Evolutionary conservation across 2,113 vertebrate species (phyloP).

Genomic region (Bubo blakistoni): DNA sequence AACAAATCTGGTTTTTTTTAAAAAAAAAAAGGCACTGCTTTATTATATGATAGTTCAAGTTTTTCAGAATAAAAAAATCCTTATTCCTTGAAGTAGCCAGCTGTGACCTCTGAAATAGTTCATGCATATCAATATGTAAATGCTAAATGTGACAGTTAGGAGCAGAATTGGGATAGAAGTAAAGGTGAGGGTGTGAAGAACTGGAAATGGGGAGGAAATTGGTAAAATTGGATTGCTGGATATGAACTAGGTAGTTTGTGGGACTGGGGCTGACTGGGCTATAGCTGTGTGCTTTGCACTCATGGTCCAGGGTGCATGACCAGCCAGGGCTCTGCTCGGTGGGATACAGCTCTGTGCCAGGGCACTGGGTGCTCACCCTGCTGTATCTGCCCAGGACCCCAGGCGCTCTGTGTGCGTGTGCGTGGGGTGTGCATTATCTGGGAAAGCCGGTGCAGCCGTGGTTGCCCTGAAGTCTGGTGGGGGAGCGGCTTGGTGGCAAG

Average conservation of each 20-base stretch:
- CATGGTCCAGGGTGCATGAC: fast-evolving
- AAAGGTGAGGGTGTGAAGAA: neutral
- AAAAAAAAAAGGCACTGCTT: neutral
- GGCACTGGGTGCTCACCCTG: neutral
- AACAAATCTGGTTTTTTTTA: neutral
- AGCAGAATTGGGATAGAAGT: neutral
- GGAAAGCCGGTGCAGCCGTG: neutral
- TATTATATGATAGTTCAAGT: neutral
- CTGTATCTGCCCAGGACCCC: neutral
- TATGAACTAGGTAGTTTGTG: neutral
- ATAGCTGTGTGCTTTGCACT: neutral
- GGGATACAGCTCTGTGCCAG: neutral
- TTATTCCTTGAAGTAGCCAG: neutral
- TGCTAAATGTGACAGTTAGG: neutral
- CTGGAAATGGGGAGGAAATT: neutral
- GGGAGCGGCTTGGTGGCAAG: neutral
- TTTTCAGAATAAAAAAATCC: neutral
- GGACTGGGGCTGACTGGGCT: neutral
- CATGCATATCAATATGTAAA: neutral
- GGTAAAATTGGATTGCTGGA: neutral
- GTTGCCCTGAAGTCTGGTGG: neutral
- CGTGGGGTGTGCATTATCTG: fast-evolving
- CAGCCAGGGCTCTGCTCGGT: neutral
- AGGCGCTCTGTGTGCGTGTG: no score
- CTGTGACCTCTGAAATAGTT: neutral